Evolutionary conservation across 23 tunicate species (phyloP).

Genomic region (Halocynthia roretzi): DNA sequence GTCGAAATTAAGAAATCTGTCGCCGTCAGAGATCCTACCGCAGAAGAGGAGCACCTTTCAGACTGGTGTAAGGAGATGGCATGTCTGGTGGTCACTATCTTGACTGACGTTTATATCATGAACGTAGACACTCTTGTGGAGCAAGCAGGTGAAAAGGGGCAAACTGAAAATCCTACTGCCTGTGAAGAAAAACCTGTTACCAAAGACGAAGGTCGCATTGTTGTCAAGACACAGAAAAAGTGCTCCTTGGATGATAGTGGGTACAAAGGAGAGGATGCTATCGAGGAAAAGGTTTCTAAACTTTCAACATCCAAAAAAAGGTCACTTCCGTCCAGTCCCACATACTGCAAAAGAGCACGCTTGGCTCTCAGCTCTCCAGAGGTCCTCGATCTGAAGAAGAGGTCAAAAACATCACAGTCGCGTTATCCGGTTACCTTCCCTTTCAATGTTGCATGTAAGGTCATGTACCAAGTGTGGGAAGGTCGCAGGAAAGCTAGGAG

Average conservation of each 20-base stretch:
- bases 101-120: slow-evolving; percentile 46
- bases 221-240: too few species aligned
- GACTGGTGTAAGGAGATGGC: neutral
- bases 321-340: slow-evolving; percentile 6
- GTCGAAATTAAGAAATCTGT: neutral
- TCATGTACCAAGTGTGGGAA: slow-evolving; percentile 59
- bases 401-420: neutral
- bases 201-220: too few species aligned
- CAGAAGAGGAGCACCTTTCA: neutral
- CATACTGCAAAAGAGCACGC: slow-evolving; percentile 38
- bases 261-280: neutral
- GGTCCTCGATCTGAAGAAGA: slow-evolving; percentile 4
- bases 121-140: neutral
- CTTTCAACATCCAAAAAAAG: slow-evolving; percentile 11
- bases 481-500: slow-evolving; percentile 74
- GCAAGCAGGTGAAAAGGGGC: neutral
- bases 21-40: neutral
- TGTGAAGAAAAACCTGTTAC: neutral
- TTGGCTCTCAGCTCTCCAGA: slow-evolving; percentile 29
- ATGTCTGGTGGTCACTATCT: slow-evolving; percentile 26
- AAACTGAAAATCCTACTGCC: neutral
- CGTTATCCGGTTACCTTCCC: slow-evolving; percentile 16
- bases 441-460: slow-evolving; percentile 23
- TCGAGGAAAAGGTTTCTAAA: slow-evolving; percentile 3
- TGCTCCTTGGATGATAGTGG: too few species aligned